A percentile compares a stretch with the other conserved stretches of the same genome.
phyloP scores from a whole-genome alignment of 2,113 vertebrate species.

The Xenopus laevis region DNA sequence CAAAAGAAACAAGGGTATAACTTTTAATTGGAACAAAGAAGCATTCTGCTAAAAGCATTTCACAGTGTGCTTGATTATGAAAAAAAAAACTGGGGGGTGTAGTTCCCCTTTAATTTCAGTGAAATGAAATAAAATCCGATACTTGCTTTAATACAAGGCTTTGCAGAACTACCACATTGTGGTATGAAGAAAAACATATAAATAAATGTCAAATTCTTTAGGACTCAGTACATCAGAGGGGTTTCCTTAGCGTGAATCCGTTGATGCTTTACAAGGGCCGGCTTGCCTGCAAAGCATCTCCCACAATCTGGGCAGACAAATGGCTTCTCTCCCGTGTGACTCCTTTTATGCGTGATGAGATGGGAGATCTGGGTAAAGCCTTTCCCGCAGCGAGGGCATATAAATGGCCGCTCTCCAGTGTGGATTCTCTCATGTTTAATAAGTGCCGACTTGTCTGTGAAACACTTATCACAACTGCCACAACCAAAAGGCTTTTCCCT shows the following conservation, averaged over 20 bases:
- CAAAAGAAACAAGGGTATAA: no score
- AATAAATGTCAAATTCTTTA: no score
- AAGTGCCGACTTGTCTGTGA: constrained; percentile 56
- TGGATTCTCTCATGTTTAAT: constrained; percentile 55
- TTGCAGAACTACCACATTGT: no score
- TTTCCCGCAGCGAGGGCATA: constrained; percentile 48
- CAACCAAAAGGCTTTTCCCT: constrained; percentile 56
- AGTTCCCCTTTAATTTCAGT: no score
- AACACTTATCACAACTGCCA: constrained; percentile 55
- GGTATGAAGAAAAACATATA: no score
- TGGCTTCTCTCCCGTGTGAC: neutral
- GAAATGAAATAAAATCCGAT: no score
- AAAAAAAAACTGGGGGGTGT: no score
- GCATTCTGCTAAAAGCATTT: no score
- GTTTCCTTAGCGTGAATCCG: constrained; percentile 6
- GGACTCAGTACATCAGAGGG: neutral
- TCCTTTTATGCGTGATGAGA: neutral
- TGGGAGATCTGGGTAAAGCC: constrained; percentile 10
- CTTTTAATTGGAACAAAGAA: no score
- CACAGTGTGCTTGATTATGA: no score
- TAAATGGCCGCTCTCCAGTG: constrained; percentile 56
- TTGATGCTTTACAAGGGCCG: neutral
- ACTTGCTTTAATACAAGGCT: no score
- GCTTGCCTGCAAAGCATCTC: neutral
- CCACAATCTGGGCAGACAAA: constrained; percentile 9